These are phyloP conservation scores for Hemichromis elongatus DNA, from an alignment of 2,113 vertebrate genomes.

Conservation along the genomic window DNA sequence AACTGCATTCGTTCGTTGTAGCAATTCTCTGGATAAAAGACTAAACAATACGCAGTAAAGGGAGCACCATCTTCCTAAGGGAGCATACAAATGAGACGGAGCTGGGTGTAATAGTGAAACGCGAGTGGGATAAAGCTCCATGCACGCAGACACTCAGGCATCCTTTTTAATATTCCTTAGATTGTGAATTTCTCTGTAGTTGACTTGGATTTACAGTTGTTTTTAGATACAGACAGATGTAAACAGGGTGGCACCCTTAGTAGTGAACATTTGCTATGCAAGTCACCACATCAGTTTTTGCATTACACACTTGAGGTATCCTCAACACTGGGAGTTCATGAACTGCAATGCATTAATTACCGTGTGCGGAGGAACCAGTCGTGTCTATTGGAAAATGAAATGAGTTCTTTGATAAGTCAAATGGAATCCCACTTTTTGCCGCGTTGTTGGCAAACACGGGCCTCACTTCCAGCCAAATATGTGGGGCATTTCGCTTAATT, in stretches of 20 bases:
- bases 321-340: slow-evolving; percentile 44
- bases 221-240: slow-evolving; percentile 35
- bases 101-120: slow-evolving; percentile 1
- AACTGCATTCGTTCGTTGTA: slow-evolving; percentile 56
- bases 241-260: slow-evolving; percentile 21
- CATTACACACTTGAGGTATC: slow-evolving; percentile 62
- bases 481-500: neutral
- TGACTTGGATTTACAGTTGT: neutral
- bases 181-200: neutral
- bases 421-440: slow-evolving; percentile 2
- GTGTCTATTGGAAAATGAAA: slow-evolving; percentile 17
- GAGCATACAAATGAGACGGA: slow-evolving; percentile 54
- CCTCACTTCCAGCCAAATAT: neutral
- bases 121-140: neutral
- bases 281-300: slow-evolving; percentile 42
- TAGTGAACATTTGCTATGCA: slow-evolving; percentile 36
- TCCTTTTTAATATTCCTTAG: neutral
- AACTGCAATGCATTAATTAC: slow-evolving; percentile 60
- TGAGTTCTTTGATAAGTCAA: neutral
- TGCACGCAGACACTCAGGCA: neutral
- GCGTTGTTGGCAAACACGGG: neutral
- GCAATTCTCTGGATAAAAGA: slow-evolving; percentile 13
- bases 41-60: slow-evolving; percentile 24
- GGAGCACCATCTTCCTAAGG: slow-evolving; percentile 13
- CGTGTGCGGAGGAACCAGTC: slow-evolving; percentile 21